A percentile compares a stretch with the other conserved stretches of the same genome.
These are phyloP conservation scores for Aphelocoma coerulescens DNA, from an alignment of 2,113 vertebrate genomes.

Conservation along the genomic window DNA sequence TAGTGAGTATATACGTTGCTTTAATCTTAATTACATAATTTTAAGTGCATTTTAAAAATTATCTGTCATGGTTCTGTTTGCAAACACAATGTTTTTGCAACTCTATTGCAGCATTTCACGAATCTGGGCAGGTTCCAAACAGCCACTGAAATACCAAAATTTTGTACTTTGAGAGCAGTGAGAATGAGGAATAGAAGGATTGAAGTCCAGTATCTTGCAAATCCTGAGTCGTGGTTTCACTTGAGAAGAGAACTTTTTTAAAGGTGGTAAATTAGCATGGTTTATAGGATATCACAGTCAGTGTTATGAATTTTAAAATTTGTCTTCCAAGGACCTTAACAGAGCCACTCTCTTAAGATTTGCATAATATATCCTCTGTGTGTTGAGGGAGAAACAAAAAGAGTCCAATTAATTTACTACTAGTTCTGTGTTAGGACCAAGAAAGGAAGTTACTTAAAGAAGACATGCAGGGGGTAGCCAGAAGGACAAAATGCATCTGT, in stretches of 20 bases:
- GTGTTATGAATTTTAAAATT: background rate
- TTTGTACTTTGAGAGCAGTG: background rate
- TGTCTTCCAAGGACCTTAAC: background rate
- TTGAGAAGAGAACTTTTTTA: background rate
- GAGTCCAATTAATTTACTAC: background rate
- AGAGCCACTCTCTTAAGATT: background rate
- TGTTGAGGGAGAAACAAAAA: background rate
- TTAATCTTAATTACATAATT: background rate
- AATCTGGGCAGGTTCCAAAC: background rate
- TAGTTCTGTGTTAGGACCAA: background rate
- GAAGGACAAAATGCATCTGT: background rate
- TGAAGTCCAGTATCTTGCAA: background rate
- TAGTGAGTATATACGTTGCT: background rate
- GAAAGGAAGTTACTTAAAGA: background rate
- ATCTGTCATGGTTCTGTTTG: background rate
- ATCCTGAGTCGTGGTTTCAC: background rate
- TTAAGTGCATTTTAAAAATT: background rate
- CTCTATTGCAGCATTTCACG: background rate
- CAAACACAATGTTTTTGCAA: background rate
- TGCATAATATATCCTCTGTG: background rate
- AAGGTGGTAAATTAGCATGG: background rate
- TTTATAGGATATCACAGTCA: background rate
- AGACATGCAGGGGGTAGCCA: background rate
- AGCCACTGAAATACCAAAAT: background rate
- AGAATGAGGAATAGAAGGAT: background rate